Percentiles rank a stretch among this genome's conserved stretches.
phyloP scores from a whole-genome alignment of 2,113 vertebrate species.

The Dicaeum eximium region DNA sequence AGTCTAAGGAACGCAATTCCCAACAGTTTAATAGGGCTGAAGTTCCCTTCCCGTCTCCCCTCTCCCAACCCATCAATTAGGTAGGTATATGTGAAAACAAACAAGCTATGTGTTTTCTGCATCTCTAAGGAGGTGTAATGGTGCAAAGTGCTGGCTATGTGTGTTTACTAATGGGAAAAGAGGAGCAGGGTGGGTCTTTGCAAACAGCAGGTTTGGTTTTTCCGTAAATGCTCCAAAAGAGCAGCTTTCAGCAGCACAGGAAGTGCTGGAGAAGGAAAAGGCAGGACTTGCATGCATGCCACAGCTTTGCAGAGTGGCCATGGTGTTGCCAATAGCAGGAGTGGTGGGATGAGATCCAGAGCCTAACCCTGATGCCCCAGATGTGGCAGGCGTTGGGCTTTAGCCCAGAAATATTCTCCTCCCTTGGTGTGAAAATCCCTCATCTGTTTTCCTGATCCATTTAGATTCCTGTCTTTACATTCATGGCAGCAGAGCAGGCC shows the following conservation, averaged over 20 bases:
- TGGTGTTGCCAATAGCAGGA: fast-evolving
- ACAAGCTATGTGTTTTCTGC: conserved; percentile 51
- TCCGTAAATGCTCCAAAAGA: background rate
- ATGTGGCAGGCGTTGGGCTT: fast-evolving
- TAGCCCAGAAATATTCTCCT: background rate
- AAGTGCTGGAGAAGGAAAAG: background rate
- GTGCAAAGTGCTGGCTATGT: background rate
- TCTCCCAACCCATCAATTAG: conserved; percentile 63
- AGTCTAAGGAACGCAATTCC: conserved; percentile 23
- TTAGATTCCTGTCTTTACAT: background rate
- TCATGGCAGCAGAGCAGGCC: background rate
- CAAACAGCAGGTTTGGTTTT: background rate
- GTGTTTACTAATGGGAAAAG: background rate
- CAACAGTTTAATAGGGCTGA: conserved; percentile 41
- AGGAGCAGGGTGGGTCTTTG: background rate
- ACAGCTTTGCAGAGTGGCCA: background rate
- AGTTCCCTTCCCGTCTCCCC: conserved; percentile 18
- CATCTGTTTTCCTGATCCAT: background rate
- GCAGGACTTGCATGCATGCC: background rate
- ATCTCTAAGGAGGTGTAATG: conserved; percentile 43
- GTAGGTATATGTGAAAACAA: conserved; percentile 61
- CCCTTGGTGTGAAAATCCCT: background rate
- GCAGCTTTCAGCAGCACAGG: background rate
- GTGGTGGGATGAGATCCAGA: background rate
- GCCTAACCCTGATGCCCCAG: fast-evolving